A percentile compares a stretch with the other conserved stretches of the same genome.
Conservation (phyloP, 2,797 vertebrate species). For the Oryzias sinensis region DNA sequence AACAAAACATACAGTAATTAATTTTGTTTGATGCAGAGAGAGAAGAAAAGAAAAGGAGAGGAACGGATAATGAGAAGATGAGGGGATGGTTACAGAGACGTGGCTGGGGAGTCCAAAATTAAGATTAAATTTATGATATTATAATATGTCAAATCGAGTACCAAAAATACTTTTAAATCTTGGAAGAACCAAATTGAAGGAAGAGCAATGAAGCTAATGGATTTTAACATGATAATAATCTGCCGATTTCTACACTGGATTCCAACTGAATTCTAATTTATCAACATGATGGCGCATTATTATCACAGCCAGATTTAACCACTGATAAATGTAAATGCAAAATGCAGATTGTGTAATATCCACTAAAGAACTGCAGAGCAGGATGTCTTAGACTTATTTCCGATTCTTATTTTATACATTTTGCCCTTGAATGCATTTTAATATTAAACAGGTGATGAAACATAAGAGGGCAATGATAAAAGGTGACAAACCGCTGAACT, state of each 20-base stretch:
- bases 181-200: conserved; percentile 69
- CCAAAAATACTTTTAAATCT: conserved; percentile 66
- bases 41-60: conserved; percentile 28
- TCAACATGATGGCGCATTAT: conserved; percentile 21
- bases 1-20: conserved; percentile 88
- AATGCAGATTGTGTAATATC: conserved; percentile 17
- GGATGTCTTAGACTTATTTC: background rate
- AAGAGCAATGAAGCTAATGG: conserved; percentile 38
- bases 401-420: background rate
- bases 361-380: conserved; percentile 15
- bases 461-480: conserved; percentile 4
- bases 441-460: conserved; percentile 1
- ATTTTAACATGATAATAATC: conserved; percentile 62
- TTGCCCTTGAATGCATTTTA: conserved; percentile 4
- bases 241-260: conserved; percentile 67
- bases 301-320: conserved; percentile 16
- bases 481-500: background rate
- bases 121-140: conserved; percentile 57
- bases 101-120: conserved; percentile 42
- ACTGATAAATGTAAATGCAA: conserved; percentile 23
- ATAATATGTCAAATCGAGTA: conserved; percentile 49
- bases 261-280: conserved; percentile 54
- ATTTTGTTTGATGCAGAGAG: conserved; percentile 76
- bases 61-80: conserved; percentile 22
- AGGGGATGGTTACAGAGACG: conserved; percentile 27